Conservation (phyloP, 2,797 vertebrate species). For the Aeoliscus strigatus region DNA sequence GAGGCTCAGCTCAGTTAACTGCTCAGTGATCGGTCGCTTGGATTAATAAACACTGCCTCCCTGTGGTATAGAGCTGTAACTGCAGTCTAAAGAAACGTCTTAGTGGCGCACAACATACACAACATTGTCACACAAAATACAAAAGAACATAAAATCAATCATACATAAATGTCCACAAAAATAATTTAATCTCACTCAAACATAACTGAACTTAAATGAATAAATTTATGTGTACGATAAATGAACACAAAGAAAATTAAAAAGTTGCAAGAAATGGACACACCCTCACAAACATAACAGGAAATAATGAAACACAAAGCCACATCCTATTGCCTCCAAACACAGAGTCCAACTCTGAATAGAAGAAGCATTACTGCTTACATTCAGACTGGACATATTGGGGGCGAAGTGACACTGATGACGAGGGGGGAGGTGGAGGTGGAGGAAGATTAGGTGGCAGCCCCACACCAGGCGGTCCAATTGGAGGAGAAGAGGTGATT, state of each 20-base stretch:
- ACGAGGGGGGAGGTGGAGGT: slow-evolving; percentile 59
- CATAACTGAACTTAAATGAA: too few relatives aligned
- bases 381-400: slow-evolving; percentile 95
- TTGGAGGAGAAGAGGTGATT: slow-evolving; percentile 65
- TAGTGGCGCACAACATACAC: too few relatives aligned
- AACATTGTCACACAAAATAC: neutral
- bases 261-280: too few relatives aligned
- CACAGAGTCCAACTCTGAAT: slow-evolving; percentile 34
- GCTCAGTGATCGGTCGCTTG: neutral
- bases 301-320: too few relatives aligned
- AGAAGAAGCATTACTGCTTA: slow-evolving; percentile 75
- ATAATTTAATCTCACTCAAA: too few relatives aligned
- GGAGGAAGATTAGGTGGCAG: slow-evolving; percentile 69
- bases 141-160: slow-evolving; percentile 1
- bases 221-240: too few relatives aligned
- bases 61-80: slow-evolving; percentile 47
- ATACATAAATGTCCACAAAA: neutral
- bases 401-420: slow-evolving; percentile 86
- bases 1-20: neutral
- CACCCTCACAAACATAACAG: too few relatives aligned
- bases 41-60: slow-evolving; percentile 50
- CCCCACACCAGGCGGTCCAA: slow-evolving; percentile 72
- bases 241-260: too few relatives aligned
- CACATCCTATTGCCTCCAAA: too few relatives aligned
- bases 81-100: slow-evolving; percentile 35